phyloP scores from a whole-genome alignment of 2,113 vertebrate genomes.

The Neodontobutis hainanensis region DNA sequence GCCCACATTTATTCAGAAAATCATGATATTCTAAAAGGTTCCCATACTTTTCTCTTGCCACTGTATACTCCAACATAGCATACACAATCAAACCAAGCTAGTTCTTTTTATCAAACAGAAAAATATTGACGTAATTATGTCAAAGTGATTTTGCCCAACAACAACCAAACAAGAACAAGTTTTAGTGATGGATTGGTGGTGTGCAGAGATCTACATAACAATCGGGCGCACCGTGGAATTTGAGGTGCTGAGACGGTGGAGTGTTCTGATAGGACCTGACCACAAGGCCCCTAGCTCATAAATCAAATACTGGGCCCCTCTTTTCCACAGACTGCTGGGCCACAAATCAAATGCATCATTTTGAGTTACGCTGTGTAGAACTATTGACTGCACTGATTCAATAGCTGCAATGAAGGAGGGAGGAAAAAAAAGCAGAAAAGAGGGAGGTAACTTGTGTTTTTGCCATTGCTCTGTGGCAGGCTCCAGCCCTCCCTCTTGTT shows the following conservation, averaged over 20 bases:
- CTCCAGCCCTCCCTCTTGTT: constrained; percentile 38
- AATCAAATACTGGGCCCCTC: constrained; percentile 64
- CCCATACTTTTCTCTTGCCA: no score
- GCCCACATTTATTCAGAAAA: no score
- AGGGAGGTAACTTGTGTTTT: constrained; percentile 1
- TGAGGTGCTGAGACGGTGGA: constrained; percentile 43
- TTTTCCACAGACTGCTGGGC: constrained; percentile 45
- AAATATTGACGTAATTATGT: constrained; percentile 13
- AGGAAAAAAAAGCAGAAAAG: constrained; percentile 10
- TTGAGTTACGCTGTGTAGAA: constrained; percentile 64
- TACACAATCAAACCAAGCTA: no score
- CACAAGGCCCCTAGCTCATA: constrained; percentile 70
- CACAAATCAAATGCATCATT: constrained; percentile 75
- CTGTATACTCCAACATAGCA: no score
- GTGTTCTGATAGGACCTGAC: constrained; percentile 48
- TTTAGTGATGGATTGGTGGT: constrained; percentile 22
- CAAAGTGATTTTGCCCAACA: constrained; percentile 10
- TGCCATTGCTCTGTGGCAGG: not conserved
- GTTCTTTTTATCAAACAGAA: not conserved
- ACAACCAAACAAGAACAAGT: constrained; percentile 8
- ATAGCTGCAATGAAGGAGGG: constrained; percentile 51
- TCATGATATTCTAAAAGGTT: no score
- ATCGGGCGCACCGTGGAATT: constrained; percentile 50
- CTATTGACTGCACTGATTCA: constrained; percentile 73
- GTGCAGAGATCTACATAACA: constrained; percentile 51